Conservation (phyloP, 2,113 vertebrate species). For the Cricetomys ansorgei region DNA sequence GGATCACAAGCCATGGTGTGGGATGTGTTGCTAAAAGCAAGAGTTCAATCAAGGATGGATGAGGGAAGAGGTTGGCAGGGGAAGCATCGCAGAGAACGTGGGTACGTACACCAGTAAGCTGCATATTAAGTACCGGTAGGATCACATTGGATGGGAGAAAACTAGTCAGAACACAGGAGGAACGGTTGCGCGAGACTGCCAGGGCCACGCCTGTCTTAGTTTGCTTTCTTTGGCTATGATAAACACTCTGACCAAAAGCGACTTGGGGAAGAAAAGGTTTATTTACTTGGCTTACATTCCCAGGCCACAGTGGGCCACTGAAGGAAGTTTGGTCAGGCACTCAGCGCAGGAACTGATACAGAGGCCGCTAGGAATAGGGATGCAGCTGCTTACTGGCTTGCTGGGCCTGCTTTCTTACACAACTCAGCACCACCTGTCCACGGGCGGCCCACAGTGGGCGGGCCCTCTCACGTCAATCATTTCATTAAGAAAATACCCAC, state of each 20-base stretch:
- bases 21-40: slow-evolving; percentile 46
- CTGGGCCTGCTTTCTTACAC: not conserved
- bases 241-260: not conserved
- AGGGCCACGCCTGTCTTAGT: not conserved
- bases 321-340: not conserved
- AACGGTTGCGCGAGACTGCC: not conserved
- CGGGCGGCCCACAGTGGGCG: not conserved
- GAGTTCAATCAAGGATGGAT: slow-evolving; percentile 22
- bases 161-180: not conserved
- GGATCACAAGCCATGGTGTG: not conserved
- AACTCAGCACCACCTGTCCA: not conserved
- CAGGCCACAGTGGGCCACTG: not conserved
- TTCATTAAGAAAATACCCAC: not conserved
- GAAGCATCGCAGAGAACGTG: not conserved
- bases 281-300: not conserved
- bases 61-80: not conserved
- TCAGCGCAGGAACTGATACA: not conserved
- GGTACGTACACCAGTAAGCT: not conserved
- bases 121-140: not conserved
- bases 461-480: not conserved
- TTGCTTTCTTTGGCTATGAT: not conserved
- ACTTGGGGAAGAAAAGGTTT: not conserved
- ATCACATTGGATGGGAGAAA: not conserved
- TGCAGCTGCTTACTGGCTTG: not conserved
- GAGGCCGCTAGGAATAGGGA: not conserved